Base-by-base conservation (phyloP, 2,888 invertebrate genomes). In the Smittia sp. region DNA sequence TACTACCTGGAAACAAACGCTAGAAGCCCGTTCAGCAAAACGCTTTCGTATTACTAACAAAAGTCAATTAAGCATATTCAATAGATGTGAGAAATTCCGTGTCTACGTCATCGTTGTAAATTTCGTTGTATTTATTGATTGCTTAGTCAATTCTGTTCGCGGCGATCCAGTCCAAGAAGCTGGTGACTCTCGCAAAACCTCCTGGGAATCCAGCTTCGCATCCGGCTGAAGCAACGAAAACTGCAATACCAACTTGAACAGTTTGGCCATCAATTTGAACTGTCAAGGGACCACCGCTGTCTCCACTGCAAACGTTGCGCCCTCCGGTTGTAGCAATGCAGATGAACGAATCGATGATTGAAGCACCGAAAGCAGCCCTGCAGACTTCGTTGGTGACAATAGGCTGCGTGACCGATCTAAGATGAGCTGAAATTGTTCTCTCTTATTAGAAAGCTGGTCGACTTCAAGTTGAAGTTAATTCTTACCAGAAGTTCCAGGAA, bases 271-370 rank as follows among this genome's bases (percentile, higher is more conserved):
- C 58, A 9, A 22, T 18, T 13, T 68, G 52, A 1, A 75, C 69
- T 25, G 76, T 75, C 18, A 79, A 73, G 4, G 81, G 80, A 54
- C 79, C 79, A 20, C 80, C 80, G 67, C 78, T 78, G 75, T 80
- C 80, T 1, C 80, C 81, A 24, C 25, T 20, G 9, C 68, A 68
- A 0, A 25, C 68, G n/a, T 78, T 78, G 9, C 75, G 75, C 27
- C 74, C 73, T 13, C 79, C 80, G 41, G 76, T 76, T 2, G 79
- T 77, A 74, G 46, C 46, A 2, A 46, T 46, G 11, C 82, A 82
- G 24, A 82, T 77, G 46, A 81, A 79, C 1, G 75, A 75, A 2
- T 74, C 75, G 15, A 76, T 74, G 18, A 81, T 77, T 1, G 75
- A 52, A 9, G 78, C 78, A 1, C 79, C 76, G 76, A 77, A 81